Percentiles rank a stretch among this genome's conserved stretches.
Conservation (phyloP, 1,140 invertebrate genomes). For the Pantala flavescens region DNA sequence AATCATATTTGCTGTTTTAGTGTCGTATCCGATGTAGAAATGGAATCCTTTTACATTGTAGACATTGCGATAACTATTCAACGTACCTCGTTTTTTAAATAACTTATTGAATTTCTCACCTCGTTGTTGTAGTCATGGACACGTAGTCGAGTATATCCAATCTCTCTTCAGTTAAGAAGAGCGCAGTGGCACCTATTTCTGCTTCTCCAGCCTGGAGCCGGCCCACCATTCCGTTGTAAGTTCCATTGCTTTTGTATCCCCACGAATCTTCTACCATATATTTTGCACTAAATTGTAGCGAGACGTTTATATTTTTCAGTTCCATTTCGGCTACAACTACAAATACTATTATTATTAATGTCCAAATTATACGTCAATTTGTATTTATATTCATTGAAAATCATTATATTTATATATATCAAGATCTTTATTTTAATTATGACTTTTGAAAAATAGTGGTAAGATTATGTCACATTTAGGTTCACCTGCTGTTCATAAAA, state of each 20-base stretch:
- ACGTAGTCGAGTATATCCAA: slow-evolving; percentile 13
- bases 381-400: background rate
- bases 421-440: background rate
- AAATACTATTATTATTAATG: background rate
- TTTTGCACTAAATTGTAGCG: background rate
- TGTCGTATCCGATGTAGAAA: too few relatives aligned
- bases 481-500: too few relatives aligned
- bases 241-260: slow-evolving; percentile 18
- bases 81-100: background rate
- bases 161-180: slow-evolving; percentile 15
- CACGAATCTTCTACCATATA: slow-evolving; percentile 12
- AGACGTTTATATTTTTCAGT: background rate
- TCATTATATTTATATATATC: background rate
- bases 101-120: background rate
- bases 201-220: slow-evolving; percentile 16
- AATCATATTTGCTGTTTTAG: too few relatives aligned
- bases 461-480: too few relatives aligned
- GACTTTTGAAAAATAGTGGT: too few relatives aligned
- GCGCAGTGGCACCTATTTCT: slow-evolving; percentile 17
- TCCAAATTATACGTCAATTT: background rate
- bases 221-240: slow-evolving; percentile 17
- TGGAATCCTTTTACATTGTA: too few relatives aligned
- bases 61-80: background rate
- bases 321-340: background rate
- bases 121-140: slow-evolving; percentile 8